Evolutionary conservation across 2,888 invertebrate species (phyloP).

Genomic region (Notocelia uddmanniana): DNA sequence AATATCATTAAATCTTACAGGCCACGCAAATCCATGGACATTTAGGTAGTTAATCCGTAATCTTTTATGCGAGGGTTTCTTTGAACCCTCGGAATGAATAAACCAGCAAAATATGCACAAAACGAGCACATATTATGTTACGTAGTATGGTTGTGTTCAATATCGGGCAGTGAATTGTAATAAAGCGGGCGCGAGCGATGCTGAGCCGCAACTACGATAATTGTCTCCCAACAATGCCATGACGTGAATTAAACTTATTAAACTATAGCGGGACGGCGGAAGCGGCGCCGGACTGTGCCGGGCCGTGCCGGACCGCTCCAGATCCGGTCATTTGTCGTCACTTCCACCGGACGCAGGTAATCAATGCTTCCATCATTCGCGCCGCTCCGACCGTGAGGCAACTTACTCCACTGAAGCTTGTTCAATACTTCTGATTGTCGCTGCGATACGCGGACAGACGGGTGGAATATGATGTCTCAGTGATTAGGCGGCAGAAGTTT

Average conservation of each 20-base stretch:
- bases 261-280: conserved; percentile 9
- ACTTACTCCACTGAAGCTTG: background rate
- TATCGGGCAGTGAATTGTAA: background rate
- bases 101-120: background rate
- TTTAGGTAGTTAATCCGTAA: background rate
- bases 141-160: background rate
- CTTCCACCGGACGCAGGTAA: conserved; percentile 39
- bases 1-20: background rate
- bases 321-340: conserved; percentile 4
- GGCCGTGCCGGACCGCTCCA: conserved; percentile 2
- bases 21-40: background rate
- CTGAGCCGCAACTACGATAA: background rate
- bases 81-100: background rate
- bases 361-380: conserved; percentile 21
- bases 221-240: conserved; percentile 5
- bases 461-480: background rate
- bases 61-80: conserved; percentile 16
- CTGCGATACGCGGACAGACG: background rate
- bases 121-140: background rate
- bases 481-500: background rate
- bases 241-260: conserved; percentile 19
- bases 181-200: background rate
- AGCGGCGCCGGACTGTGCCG: background rate
- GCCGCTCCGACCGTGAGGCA: background rate
- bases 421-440: background rate